These are phyloP conservation scores for Felis chaus DNA, from an alignment of 2,113 vertebrate species.

Conservation along the genomic window DNA sequence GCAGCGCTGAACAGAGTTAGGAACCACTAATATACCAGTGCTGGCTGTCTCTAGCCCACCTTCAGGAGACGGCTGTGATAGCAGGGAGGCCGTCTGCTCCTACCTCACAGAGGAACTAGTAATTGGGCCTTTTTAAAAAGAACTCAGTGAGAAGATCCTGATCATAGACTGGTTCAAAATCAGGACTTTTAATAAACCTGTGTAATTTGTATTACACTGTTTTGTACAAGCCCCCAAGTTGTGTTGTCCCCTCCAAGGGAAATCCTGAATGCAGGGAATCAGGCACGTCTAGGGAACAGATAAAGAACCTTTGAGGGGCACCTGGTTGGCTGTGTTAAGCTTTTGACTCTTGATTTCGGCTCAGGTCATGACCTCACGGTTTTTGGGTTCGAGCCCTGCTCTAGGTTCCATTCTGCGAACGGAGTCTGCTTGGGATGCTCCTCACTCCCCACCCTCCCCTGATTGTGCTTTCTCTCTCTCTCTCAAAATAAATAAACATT, in stretches of 20 bases:
- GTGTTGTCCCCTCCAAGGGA: not conserved
- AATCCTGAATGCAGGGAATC: not conserved
- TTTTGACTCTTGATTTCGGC: no score
- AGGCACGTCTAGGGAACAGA: not conserved
- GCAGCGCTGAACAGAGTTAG: not conserved
- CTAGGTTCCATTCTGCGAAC: no score
- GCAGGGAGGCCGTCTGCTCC: not conserved
- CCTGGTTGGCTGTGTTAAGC: no score
- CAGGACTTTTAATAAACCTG: not conserved
- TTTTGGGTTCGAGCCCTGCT: no score
- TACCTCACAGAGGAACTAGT: not conserved
- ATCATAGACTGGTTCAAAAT: not conserved
- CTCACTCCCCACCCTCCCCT: no score
- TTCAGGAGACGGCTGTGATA: not conserved
- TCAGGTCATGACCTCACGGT: no score
- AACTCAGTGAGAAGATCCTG: not conserved
- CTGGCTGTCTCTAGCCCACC: accelerated
- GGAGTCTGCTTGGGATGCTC: no score
- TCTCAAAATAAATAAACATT: no score
- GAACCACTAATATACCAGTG: not conserved
- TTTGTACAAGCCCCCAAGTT: not conserved
- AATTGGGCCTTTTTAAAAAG: not conserved
- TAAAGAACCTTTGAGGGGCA: not conserved
- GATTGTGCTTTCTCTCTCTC: no score
- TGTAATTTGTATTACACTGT: not conserved